Evolutionary conservation across 1,140 invertebrate genomes (phyloP), one percentile per base, ranked within the genome.

Genomic region (Trypoxylus dichotomus): DNA sequence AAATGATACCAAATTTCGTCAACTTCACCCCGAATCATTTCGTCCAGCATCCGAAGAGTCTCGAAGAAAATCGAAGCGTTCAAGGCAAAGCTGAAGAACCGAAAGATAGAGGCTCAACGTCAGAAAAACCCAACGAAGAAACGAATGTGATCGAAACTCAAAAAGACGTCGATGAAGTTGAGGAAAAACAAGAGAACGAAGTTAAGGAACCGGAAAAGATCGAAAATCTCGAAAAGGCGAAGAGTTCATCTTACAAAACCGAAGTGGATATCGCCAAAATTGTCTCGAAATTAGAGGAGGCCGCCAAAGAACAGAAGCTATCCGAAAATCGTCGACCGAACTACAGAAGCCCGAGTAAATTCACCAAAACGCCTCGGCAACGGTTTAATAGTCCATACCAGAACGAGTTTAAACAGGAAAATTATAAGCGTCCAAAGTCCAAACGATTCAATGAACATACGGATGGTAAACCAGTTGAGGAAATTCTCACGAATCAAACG

Each of bases 241-340:
- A 74, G 75, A 77, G 19, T 27, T 29, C 6, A 15, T 21, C 21
- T 68, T 78, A 80, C 37, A 73, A 78, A 37, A 80, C 42, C 21
- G 58, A 78, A 11, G 83, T 86, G n/a, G 85, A 86, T 79, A 85
- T 86, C n/a, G 83, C 80, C 2, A 84, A 83, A 25, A 82, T 86
- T 21, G 84, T 86, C 0, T 85, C 82, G 10, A 86, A 86, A 75
- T 76, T 86, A 32, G 84, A 85, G 77, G 82, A 85, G 76, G 85
- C 84, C n/a, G 84, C 83, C 11, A 84, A 85, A 79, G 81, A 85
- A 77, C 82, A 83, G 75, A 81, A 82, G 63, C 5, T 29, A 6
- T 60, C 1, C 25, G 54, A 76, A 63, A 63, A 76, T 21, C 21
- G 58, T 1, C 15, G 76, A 42, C 25, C 10, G 42, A 76, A 29